Conservation (phyloP, 2,797 vertebrate species). For the Cirrhinus molitorella region DNA sequence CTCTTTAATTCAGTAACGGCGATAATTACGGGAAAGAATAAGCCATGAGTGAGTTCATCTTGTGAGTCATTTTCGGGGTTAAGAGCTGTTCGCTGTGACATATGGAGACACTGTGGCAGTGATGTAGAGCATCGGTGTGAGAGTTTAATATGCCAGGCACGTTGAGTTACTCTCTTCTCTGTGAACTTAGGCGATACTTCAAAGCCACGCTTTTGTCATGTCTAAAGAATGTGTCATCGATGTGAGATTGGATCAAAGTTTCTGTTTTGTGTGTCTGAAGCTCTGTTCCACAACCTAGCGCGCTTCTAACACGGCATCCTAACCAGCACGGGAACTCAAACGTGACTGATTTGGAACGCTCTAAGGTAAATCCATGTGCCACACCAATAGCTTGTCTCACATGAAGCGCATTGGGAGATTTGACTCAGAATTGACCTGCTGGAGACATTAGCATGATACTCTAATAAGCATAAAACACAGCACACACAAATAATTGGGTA, state of each 20-base stretch:
- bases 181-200: constrained; percentile 43
- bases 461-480: not conserved
- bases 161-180: constrained; percentile 31
- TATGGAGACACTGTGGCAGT: constrained; percentile 21
- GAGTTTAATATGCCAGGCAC: constrained; percentile 46
- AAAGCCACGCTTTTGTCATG: constrained; percentile 53
- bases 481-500: not conserved
- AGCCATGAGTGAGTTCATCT: constrained; percentile 41
- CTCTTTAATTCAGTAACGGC: constrained; percentile 11
- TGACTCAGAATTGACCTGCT: not conserved
- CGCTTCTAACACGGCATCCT: not conserved
- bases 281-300: not conserved
- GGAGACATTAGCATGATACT: constrained; percentile 7
- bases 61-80: constrained; percentile 44
- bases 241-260: constrained; percentile 44
- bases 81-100: constrained; percentile 38
- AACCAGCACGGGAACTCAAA: not conserved
- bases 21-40: constrained; percentile 41
- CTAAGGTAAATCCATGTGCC: not conserved
- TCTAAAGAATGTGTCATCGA: constrained; percentile 47
- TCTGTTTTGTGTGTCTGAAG: constrained; percentile 28
- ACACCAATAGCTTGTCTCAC: not conserved
- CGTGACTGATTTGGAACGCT: not conserved
- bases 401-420: not conserved
- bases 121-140: constrained; percentile 28